These are phyloP conservation scores for Solenopsis invicta DNA, from an alignment of 1,140 invertebrate species.

Conservation along the genomic window DNA sequence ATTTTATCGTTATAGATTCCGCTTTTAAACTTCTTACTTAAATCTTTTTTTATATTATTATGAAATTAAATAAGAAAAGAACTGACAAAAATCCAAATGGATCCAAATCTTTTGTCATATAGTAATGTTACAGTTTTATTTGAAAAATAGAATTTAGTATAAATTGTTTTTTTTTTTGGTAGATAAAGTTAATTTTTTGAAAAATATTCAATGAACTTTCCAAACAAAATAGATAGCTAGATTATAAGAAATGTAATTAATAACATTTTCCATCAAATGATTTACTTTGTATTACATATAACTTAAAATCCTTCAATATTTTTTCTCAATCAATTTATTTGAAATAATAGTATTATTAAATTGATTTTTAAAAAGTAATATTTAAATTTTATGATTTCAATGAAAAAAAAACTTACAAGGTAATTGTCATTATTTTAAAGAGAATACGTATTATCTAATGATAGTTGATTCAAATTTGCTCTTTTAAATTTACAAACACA, in stretches of 20 bases:
- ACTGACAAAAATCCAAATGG: background rate
- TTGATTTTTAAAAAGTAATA: background rate
- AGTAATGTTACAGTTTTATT: background rate
- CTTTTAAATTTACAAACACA: background rate
- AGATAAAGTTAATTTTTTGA: background rate
- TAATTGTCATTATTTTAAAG: background rate
- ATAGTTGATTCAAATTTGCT: background rate
- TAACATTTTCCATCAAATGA: background rate
- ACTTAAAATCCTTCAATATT: background rate
- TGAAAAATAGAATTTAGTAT: background rate
- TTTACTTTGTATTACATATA: background rate
- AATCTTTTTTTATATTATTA: background rate
- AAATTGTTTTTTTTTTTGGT: background rate
- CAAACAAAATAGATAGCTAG: background rate
- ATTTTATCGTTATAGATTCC: conserved; percentile 3
- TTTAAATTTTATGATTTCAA: background rate
- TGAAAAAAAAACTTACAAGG: background rate
- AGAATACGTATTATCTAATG: background rate
- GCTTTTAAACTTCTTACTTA: conserved; percentile 23
- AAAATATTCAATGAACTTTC: background rate
- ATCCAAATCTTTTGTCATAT: background rate
- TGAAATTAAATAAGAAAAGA: conserved; percentile 9
- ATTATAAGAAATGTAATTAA: background rate
- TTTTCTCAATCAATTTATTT: background rate
- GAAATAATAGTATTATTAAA: background rate